Conservation (phyloP, 2,797 vertebrate genomes). For the Fringilla coelebs region DNA sequence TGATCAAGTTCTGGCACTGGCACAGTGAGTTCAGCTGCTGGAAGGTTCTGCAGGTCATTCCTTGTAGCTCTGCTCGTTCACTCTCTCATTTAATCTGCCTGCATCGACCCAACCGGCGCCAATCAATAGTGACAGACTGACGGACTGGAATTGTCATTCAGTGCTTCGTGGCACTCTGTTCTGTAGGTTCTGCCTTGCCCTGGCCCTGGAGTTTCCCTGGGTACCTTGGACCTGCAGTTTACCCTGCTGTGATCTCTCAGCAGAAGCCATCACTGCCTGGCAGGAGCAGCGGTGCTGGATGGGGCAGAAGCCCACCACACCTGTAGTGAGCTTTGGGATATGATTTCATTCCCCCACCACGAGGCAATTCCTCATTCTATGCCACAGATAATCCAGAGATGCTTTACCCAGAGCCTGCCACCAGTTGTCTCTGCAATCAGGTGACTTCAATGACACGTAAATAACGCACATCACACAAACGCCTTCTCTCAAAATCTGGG, state of each 20-base stretch:
- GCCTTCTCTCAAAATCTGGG: not conserved
- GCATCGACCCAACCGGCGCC: not conserved
- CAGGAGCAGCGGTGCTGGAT: rapidly evolving
- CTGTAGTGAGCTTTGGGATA: not conserved
- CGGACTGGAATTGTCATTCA: not conserved
- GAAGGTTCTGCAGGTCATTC: not conserved
- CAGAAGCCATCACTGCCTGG: not conserved
- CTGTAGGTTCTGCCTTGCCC: not conserved
- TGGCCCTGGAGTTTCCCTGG: not conserved
- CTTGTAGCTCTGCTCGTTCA: not conserved
- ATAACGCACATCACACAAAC: not conserved
- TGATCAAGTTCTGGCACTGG: not conserved
- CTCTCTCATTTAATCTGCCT: not conserved
- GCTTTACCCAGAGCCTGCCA: not conserved
- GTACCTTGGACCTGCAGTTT: not conserved
- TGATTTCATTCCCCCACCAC: not conserved
- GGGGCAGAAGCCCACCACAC: not conserved
- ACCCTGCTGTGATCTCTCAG: not conserved
- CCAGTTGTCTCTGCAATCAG: not conserved
- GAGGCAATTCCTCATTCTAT: not conserved
- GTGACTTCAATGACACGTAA: not conserved
- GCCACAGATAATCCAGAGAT: not conserved
- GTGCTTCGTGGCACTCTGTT: not conserved
- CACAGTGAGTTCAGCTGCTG: not conserved
- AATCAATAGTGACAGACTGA: not conserved